These are phyloP conservation scores for Melopsittacus undulatus DNA, from an alignment of 2,797 vertebrate species.

Conservation along the genomic window DNA sequence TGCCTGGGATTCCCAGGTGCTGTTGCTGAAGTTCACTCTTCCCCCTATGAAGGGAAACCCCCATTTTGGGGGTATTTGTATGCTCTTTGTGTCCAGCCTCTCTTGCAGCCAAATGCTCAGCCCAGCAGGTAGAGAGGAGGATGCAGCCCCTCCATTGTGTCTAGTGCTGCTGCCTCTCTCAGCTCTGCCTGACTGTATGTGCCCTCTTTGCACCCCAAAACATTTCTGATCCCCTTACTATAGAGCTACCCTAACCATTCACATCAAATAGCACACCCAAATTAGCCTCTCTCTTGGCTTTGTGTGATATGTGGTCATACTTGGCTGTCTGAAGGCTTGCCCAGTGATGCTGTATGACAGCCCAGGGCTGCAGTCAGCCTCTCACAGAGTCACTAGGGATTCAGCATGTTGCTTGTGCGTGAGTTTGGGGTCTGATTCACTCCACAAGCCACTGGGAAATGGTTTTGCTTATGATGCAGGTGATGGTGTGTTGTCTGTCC, in stretches of 20 bases:
- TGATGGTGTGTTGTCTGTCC: not conserved
- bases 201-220: not conserved
- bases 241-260: not conserved
- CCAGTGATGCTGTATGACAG: not conserved
- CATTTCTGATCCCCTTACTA: not conserved
- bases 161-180: not conserved
- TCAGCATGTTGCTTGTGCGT: not conserved
- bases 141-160: rapidly evolving
- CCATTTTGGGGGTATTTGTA: not conserved
- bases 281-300: not conserved
- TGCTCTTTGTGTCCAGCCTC: not conserved
- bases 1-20: not conserved
- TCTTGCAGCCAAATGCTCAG: not conserved
- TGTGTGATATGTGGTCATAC: not conserved
- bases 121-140: not conserved
- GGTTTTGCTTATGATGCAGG: not conserved
- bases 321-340: not conserved
- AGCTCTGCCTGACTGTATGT: not conserved
- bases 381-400: rapidly evolving
- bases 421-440: not conserved
- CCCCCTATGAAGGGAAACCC: not conserved
- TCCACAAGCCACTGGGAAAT: not conserved
- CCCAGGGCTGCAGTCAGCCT: not conserved
- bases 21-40: not conserved
- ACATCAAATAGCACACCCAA: not conserved